Percentiles rank a stretch among this genome's conserved stretches.
Evolutionary conservation across 2,113 vertebrate genomes (phyloP).

Genomic region (Colinus virginianus): DNA sequence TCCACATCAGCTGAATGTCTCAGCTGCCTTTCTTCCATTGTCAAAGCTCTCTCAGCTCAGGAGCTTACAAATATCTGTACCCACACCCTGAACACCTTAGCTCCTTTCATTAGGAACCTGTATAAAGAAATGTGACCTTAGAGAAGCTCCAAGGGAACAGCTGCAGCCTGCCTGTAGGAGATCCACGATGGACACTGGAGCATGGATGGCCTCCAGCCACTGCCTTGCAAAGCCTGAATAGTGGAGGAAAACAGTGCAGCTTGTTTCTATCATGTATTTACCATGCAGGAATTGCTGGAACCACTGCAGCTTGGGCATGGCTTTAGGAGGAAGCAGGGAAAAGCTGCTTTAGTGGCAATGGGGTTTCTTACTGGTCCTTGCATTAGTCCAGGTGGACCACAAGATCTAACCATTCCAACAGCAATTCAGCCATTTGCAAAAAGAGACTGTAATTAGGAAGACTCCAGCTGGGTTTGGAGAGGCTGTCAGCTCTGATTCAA

Average conservation of each 20-base stretch:
- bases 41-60: not conserved
- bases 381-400: not conserved
- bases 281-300: not conserved
- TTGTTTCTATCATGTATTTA: not conserved
- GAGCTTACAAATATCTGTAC: not conserved
- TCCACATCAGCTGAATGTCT: not conserved
- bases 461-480: constrained; percentile 8
- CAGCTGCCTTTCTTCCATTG: not conserved
- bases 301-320: not conserved
- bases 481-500: constrained; percentile 6
- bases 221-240: not conserved
- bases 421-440: not conserved
- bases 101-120: not conserved
- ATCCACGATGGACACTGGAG: not conserved
- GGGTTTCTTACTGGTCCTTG: constrained; percentile 2
- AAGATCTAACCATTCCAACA: not conserved
- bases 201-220: not conserved
- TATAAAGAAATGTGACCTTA: not conserved
- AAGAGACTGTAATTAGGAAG: not conserved
- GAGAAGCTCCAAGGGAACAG: not conserved
- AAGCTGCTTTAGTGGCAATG: not conserved
- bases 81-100: not conserved
- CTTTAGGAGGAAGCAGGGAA: not conserved
- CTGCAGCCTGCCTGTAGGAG: not conserved
- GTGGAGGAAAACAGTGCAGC: not conserved